Percentiles rank a stretch among this genome's conserved stretches.
phyloP scores from a whole-genome alignment of 2,888 invertebrate species.

The Ichneumon xanthorius region DNA sequence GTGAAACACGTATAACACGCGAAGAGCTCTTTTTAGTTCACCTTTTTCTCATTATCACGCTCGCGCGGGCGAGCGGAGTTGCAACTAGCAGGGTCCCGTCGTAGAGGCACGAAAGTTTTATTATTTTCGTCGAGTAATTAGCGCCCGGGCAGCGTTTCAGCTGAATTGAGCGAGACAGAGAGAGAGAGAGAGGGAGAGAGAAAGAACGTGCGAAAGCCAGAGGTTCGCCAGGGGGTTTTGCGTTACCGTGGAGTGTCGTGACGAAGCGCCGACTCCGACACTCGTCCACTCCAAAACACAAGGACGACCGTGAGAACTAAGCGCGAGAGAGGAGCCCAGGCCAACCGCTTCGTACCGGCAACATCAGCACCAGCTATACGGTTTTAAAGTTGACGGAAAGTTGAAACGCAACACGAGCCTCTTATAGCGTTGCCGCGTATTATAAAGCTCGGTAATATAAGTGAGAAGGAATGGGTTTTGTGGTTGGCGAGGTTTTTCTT shows the following conservation, averaged over 20 bases:
- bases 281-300: conserved; percentile 28
- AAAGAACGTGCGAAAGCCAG: conserved; percentile 19
- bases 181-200: background rate
- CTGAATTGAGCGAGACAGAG: conserved; percentile 36
- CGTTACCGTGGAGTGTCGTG: conserved; percentile 49
- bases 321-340: conserved; percentile 11
- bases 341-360: conserved; percentile 25
- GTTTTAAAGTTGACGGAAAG: conserved; percentile 64
- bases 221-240: conserved; percentile 17
- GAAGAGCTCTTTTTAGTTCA: conserved; percentile 39
- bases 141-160: conserved; percentile 50
- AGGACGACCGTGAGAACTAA: conserved; percentile 1
- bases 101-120: conserved; percentile 64
- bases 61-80: background rate
- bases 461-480: conserved; percentile 41
- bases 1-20: conserved; percentile 51
- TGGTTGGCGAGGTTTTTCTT: conserved; percentile 26
- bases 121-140: conserved; percentile 69
- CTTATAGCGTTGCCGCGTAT: conserved; percentile 58
- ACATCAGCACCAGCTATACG: conserved; percentile 10
- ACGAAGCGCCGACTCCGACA: conserved; percentile 54
- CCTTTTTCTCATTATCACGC: conserved; percentile 63
- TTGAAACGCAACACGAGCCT: conserved; percentile 65
- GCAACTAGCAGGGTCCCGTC: conserved; percentile 20
- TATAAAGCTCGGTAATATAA: conserved; percentile 46